A percentile compares a stretch with the other conserved stretches of the same genome.
Evolutionary conservation across 1,140 invertebrate genomes (phyloP).

Genomic region (Achatina immaculata): DNA sequence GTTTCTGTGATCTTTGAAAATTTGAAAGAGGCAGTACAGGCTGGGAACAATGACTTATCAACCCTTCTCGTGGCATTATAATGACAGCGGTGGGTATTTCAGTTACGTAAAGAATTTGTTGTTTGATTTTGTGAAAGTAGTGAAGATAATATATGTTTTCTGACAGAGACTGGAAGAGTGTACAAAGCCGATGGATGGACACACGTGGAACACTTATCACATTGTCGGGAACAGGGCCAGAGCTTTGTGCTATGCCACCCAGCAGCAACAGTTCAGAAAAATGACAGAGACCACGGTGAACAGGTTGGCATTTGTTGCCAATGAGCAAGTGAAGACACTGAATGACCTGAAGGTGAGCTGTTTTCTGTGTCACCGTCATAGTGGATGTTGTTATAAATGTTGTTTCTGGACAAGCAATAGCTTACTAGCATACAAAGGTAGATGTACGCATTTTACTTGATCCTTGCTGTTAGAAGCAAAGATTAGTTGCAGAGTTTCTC

Average conservation of each 20-base stretch:
- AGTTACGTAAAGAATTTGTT: too few relatives aligned
- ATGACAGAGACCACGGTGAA: conserved; percentile 80
- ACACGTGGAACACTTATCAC: conserved; percentile 82
- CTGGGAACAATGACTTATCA: too few relatives aligned
- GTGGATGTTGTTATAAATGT: not conserved
- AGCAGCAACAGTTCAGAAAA: conserved; percentile 79
- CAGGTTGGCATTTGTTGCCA: conserved; percentile 75
- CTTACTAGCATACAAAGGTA: too few relatives aligned
- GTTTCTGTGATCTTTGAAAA: too few relatives aligned
- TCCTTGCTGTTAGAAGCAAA: too few relatives aligned
- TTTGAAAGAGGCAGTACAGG: too few relatives aligned
- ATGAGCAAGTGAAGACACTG: conserved; percentile 66
- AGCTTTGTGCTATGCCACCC: conserved; percentile 78
- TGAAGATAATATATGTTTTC: too few relatives aligned
- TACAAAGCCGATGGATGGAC: conserved; percentile 78
- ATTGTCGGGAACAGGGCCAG: conserved; percentile 79
- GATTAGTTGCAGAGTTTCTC: too few relatives aligned
- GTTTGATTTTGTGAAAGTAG: too few relatives aligned
- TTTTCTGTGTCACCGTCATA: not conserved
- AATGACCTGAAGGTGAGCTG: conserved; percentile 61
- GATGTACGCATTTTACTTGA: not conserved
- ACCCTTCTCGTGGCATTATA: too few relatives aligned
- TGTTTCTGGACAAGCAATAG: not conserved
- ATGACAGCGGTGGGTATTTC: too few relatives aligned
- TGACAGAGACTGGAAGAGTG: conserved; percentile 75